Conservation (phyloP, 2,797 vertebrate genomes). For the Erethizon dorsatum region DNA sequence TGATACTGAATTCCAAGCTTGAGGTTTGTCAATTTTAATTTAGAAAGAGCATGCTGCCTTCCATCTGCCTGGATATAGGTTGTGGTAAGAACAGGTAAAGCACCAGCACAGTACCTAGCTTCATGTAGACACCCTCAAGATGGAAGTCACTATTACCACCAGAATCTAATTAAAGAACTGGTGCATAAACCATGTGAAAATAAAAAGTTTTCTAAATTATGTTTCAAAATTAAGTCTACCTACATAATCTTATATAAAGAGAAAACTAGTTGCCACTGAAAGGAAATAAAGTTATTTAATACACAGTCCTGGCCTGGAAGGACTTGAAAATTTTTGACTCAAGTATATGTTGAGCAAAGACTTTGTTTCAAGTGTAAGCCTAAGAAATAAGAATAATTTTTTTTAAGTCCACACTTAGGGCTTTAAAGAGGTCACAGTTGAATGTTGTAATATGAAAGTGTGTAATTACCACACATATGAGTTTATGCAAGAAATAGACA, state of each 20-base stretch:
- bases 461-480: background rate
- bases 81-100: background rate
- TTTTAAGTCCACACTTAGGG: background rate
- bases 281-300: constrained; percentile 8
- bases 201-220: background rate
- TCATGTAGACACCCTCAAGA: background rate
- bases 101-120: background rate
- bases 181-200: background rate
- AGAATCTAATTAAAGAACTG: background rate
- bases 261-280: background rate
- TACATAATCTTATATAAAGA: background rate
- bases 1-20: constrained; percentile 8
- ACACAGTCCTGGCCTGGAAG: background rate
- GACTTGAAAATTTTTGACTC: constrained; percentile 4
- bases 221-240: constrained; percentile 54
- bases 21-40: constrained; percentile 10
- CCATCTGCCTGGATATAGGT: too few species aligned
- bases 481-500: background rate
- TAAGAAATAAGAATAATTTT: background rate
- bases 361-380: background rate
- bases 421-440: background rate
- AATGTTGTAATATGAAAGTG: background rate
- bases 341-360: background rate
- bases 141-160: background rate
- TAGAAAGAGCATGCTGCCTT: background rate